A percentile compares a stretch with the other conserved stretches of the same genome.
Conservation (phyloP, 2,113 vertebrate genomes). For the Hemiprocne comata region DNA sequence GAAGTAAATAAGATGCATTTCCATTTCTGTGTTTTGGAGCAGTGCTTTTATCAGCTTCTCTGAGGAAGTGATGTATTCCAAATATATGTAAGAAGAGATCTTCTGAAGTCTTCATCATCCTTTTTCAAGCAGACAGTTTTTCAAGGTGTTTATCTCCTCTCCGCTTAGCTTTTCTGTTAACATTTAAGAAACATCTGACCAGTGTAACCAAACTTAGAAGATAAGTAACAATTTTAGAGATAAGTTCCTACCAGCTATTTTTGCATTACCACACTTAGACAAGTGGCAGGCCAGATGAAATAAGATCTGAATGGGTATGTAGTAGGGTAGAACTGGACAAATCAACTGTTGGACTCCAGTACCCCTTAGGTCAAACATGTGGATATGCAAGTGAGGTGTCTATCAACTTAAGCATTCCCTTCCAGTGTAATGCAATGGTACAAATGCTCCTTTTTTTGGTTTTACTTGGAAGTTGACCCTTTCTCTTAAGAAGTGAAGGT, state of each 20-base stretch:
- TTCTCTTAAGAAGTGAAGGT: neutral
- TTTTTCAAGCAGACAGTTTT: neutral
- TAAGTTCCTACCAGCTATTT: neutral
- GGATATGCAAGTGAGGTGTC: neutral
- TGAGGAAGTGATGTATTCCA: neutral
- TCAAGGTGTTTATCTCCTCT: neutral
- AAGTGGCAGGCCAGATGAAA: neutral
- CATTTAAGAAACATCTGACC: neutral
- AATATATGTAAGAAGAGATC: neutral
- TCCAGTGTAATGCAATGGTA: neutral
- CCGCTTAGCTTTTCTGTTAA: neutral
- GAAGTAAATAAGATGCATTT: neutral
- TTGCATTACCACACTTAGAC: neutral
- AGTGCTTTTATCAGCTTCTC: neutral
- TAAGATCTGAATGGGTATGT: neutral
- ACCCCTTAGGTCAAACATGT: neutral
- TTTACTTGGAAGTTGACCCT: neutral
- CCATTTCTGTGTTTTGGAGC: neutral
- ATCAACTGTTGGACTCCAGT: neutral
- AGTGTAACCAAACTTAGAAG: neutral
- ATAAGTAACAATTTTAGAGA: neutral
- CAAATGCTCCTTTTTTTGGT: neutral
- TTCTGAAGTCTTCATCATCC: neutral
- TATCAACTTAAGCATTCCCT: neutral
- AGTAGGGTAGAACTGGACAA: neutral